Base-by-base conservation (phyloP, 2,113 vertebrate species). In the Morphnarchus princeps region DNA sequence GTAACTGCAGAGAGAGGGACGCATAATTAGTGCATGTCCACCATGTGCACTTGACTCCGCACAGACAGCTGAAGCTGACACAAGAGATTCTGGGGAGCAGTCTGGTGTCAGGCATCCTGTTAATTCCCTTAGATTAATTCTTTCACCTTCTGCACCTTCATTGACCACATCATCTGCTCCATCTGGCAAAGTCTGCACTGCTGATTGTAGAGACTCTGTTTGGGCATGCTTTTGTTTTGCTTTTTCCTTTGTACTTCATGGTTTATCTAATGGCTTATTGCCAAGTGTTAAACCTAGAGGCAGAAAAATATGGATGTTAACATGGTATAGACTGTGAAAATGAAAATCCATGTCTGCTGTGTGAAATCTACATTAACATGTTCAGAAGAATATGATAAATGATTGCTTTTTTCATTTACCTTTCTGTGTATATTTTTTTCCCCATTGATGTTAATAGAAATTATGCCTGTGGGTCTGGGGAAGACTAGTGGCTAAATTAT, bases 111-210 rank as follows among this genome's bases (percentile, higher is more conserved):
- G 72, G 76, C 38, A 36, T 72, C 38, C 52, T 91, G 47, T 93
- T 86, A 87, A 95, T 91, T 93, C 73, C 55, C 47, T 67, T n/a
- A 72, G 52, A 90, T 81, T 89, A 87, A 31, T 94, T 90, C 47
- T 90, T 94, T 93, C 61, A 74, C 82, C 76, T 94, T 87, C 65
- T 89, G 63, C 50, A 81, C 63, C 87, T 95, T 93, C 78, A 81
- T 28, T 96, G 93, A 81, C 93, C 79, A 50, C 55, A 67, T 94
- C 66, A 85, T 91, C 91, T 96, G 66, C 63, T 95, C 63, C 59
- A 63, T 90, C 66, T 96, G 87, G 81, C 47, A 55, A 82, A 58
- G 38, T 52, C 71, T 81, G 34, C 22, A 29, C 28, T 67, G 65
- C 10, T 93, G 59, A 59, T 91, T 87, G 28, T 25, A 42, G 50